These are phyloP conservation scores for Tenebrio molitor DNA, from an alignment of 1,140 invertebrate species.

Conservation along the genomic window DNA sequence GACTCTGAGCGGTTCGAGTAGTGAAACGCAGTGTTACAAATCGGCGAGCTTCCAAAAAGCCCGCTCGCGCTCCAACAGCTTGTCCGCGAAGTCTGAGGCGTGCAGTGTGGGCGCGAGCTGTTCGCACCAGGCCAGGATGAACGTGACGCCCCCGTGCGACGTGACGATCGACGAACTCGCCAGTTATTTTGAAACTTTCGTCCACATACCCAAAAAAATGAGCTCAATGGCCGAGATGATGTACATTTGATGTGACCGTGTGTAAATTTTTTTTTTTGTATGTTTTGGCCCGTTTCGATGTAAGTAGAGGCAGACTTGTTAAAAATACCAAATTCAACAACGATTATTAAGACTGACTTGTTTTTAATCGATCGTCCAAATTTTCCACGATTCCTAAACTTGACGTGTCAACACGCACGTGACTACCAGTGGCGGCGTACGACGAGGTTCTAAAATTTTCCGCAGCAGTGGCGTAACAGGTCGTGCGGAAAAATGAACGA, in stretches of 20 bases:
- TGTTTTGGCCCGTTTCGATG: conserved; percentile 12
- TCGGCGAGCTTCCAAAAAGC: conserved; percentile 58
- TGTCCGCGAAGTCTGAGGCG: conserved; percentile 12
- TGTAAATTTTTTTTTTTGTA: conserved; percentile 46
- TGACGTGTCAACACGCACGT: not conserved
- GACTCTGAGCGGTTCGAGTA: conserved; percentile 58
- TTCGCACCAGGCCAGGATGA: conserved; percentile 73
- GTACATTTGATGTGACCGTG: conserved; percentile 79
- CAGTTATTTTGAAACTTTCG: conserved; percentile 92
- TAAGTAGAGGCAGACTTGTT: conserved; percentile 33
- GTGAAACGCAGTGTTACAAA: conserved; percentile 49
- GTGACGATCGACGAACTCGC: conserved; percentile 92
- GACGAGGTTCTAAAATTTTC: too few relatives aligned
- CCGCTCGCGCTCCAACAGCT: conserved; percentile 30
- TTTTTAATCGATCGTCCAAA: not conserved
- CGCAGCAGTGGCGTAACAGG: too few relatives aligned
- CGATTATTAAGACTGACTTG: conserved; percentile 36
- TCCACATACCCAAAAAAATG: conserved; percentile 97
- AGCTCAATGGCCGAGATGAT: conserved; percentile 97
- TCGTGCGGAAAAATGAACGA: too few relatives aligned
- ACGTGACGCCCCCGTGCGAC: conserved; percentile 76
- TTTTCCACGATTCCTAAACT: conserved; percentile 6
- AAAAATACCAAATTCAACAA: conserved; percentile 10
- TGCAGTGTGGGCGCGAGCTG: conserved; percentile 64
- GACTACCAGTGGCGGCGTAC: not conserved